Evolutionary conservation across 2,797 vertebrate genomes (phyloP), one percentile per base, ranked within the genome.

Genomic region (Pseudotriccus pelzelni): DNA sequence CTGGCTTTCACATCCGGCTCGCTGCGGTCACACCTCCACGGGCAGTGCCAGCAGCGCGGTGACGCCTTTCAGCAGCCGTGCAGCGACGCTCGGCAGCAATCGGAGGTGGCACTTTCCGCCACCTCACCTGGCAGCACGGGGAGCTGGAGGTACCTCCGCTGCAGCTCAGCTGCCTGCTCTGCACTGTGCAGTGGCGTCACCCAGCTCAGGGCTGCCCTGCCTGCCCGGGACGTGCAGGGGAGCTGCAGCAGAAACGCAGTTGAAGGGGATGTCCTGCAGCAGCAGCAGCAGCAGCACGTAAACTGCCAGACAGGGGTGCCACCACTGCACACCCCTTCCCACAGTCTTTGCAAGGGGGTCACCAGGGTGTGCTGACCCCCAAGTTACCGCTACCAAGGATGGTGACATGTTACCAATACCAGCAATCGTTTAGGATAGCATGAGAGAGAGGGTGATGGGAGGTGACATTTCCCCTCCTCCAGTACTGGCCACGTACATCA

Each of bases 351-450:
- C 60, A 56, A 47, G 6, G 37, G 4, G 14, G 11, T 47, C 22
- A 14, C 46, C 55, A 34, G 52, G 6, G 6, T 7, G 13, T 10
- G 2, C 20, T 0, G 0, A 36, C 22, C 77, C 53, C 41, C 5
- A 4, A 1, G 24, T 18, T 41, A 37, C 7, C 0, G 0, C 50
- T 44, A 0, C 25, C 1, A 5, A 37, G 22, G 46, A 18, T 0
- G 2, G 24, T 24, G 75, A 47, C 9, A 1, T 1, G 0, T 64
- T 73, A 22, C 44, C 63, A 78, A 46, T 39, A 28, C 7, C 19
- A 32, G 1, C 37, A 58, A 43, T 30, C 50, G 1, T 37, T 28
- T 10, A 34, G 76, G 13, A 17, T n/a, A 21, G 30, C 32, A 2
- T 0, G 19, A 72, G 49, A 39, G 19, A 41, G 1, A 1, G n/a